Base-by-base conservation (phyloP, 1,140 invertebrate genomes). In the Galleria mellonella region DNA sequence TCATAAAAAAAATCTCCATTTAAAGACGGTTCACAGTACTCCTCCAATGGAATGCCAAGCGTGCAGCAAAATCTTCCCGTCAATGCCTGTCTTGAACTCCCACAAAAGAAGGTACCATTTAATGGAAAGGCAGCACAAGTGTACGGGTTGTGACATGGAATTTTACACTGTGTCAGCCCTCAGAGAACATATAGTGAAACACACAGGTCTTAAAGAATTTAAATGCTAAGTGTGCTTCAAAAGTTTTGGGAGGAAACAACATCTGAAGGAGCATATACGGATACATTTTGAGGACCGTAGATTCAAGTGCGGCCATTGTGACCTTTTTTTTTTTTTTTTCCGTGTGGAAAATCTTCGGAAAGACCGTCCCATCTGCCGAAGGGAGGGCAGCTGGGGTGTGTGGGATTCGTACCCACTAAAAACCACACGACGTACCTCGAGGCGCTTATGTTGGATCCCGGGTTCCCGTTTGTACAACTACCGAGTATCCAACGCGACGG, bases 221-320 rank as follows among this genome's bases (percentile, higher is more conserved):
- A 62, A 71, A 43, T 90, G 90, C 64, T 72, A 79, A 4, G 61
- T 83, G 3, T 91, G 90, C 55, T 65, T 64, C 9, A 85, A 88
- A 50, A 59, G 66, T 0, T 88, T 69, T 17, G 70, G 62, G 7
- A 55, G 66, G 9, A 65, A 70, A 29, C 71, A 58, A 17, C 85
- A 85, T 6, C 53, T 89, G 79, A 95, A 92, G 31, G 89, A 95
- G 27, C 96, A 97, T 64, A 90, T 96, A 87, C 90, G 91, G 29
- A 92, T 92, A 14, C 94, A 95, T 59, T 82, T 83, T 0, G 86
- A 89, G 4, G 81, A 84, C 27, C 70, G 74, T 31, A 78, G 78
- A 0, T 77, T 62, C 43, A 56, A 51, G 2, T 83, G 75, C 40
- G 32, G 53, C n/a, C 36, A 67, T 51, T 83, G 75, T 43, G 68